Percentiles rank a stretch among this genome's conserved stretches.
phyloP scores from a whole-genome alignment of 2,797 vertebrate genomes.

The Apodemus agrarius region DNA sequence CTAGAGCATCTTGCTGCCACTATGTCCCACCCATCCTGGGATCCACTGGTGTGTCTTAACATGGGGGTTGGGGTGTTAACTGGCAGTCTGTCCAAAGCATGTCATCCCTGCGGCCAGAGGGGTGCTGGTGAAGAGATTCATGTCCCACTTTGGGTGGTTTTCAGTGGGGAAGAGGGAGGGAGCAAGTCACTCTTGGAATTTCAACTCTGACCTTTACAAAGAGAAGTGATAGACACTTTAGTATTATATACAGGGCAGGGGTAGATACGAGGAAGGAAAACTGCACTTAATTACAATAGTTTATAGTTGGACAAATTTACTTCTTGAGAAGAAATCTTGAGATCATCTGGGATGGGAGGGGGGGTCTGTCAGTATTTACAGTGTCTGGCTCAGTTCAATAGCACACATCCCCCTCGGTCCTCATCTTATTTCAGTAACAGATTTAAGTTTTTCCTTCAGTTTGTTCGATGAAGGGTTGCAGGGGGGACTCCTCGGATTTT shows the following conservation, averaged over 20 bases:
- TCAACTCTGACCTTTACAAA: constrained; percentile 83
- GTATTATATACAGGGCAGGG: constrained; percentile 85
- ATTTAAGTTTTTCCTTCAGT: constrained; percentile 84
- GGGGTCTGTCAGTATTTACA: constrained; percentile 87
- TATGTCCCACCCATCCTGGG: background rate
- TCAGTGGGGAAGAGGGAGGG: constrained; percentile 19
- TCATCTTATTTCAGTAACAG: constrained; percentile 86
- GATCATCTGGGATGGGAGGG: constrained; percentile 53
- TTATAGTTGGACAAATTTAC: constrained; percentile 87
- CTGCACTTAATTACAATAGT: constrained; percentile 90
- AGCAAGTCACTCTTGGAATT: constrained; percentile 72
- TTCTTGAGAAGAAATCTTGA: constrained; percentile 88
- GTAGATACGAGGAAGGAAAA: constrained; percentile 66
- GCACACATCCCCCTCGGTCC: constrained; percentile 72
- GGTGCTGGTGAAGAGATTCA: no score
- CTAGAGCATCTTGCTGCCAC: background rate
- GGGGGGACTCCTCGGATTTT: constrained; percentile 52
- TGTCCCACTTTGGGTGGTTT: background rate
- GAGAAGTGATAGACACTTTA: constrained; percentile 68
- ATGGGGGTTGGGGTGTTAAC: background rate
- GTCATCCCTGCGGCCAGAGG: background rate
- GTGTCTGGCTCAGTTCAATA: constrained; percentile 88
- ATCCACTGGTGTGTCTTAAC: constrained; percentile 42
- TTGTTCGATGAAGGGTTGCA: constrained; percentile 76
- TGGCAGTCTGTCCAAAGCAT: constrained; percentile 26